Percentiles rank a stretch among this genome's conserved stretches.
These are phyloP conservation scores for Rhabdornis inornatus DNA, from an alignment of 2,113 vertebrate genomes.

Conservation along the genomic window DNA sequence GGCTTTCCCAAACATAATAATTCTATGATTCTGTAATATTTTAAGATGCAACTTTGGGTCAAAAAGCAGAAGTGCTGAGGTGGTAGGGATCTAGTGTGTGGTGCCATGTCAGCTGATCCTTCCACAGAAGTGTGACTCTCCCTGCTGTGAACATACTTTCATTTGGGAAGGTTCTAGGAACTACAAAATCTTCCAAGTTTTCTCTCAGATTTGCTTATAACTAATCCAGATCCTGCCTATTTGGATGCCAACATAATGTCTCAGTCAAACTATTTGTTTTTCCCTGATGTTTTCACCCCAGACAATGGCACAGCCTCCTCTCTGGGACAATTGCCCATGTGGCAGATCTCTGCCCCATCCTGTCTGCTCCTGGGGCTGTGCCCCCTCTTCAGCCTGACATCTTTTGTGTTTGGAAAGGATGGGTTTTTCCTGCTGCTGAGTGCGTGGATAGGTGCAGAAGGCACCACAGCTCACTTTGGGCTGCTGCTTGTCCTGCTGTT, in stretches of 20 bases:
- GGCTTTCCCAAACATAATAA: not conserved
- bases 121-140: not conserved
- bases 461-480: rapidly evolving
- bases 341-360: not conserved
- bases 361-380: not conserved
- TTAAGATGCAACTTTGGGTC: not conserved
- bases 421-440: not conserved
- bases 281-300: rapidly evolving
- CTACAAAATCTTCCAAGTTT: not conserved
- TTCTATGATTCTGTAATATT: not conserved
- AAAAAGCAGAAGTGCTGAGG: not conserved
- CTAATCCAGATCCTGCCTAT: not conserved
- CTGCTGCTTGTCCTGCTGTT: not conserved
- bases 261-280: not conserved
- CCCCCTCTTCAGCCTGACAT: not conserved
- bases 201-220: not conserved
- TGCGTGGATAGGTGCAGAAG: not conserved
- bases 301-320: not conserved
- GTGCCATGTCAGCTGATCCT: not conserved
- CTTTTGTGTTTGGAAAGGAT: not conserved
- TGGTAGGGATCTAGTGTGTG: not conserved
- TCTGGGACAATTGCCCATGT: not conserved
- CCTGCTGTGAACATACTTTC: not conserved
- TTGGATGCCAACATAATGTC: not conserved
- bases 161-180: not conserved